Base-by-base conservation (phyloP, 2,888 invertebrate species). In the Seladonia tumulorum region DNA sequence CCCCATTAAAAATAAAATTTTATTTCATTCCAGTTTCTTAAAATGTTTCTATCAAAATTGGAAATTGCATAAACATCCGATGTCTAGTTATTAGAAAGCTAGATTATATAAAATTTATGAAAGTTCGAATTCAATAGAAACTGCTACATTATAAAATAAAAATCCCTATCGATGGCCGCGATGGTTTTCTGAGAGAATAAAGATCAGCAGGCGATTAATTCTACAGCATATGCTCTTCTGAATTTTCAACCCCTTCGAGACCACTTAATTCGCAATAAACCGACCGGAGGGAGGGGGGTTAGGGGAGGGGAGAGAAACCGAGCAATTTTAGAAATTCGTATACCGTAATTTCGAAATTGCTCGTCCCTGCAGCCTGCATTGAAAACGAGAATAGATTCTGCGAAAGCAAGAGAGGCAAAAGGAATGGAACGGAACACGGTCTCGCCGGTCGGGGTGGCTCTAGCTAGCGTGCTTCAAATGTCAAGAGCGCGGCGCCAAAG, bases 401-500 rank as follows among this genome's bases (percentile, higher is more conserved):
- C 57, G 57, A 57, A 57, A 57, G 57, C 57, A 57, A 57, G n/a
- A 57, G n/a, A 57, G n/a, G n/a, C 12, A 57, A 57, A 57, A 57
- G n/a, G 57, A 57, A n/a, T 57, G 5, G 12, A 1, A 57, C 57
- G 5, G 18, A 66, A 39, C 68, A 39, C 68, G 35, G 39, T 63
- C 29, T 63, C 29, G 49, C 8, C 49, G 16, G n/a, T n/a, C 57
- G 57, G 18, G 29, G 63, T 29, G 63, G 18, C 35, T 29, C 35
- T 29, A 29, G 63, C 63, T 25, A 63, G 7, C 63, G 29, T 29
- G 63, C 63, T 16, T 82, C 81, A 39, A 86, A 86, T 86, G 89
- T 86, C 88, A 88, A 79, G 88, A 89, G 81, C 89, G 81, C 82
- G 90, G 88, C 89, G 88, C 90, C 88, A 70, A 70, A 47, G 79